Evolutionary conservation across 2,113 vertebrate genomes (phyloP), one percentile per base, ranked within the genome.

Genomic region (Mirounga angustirostris): DNA sequence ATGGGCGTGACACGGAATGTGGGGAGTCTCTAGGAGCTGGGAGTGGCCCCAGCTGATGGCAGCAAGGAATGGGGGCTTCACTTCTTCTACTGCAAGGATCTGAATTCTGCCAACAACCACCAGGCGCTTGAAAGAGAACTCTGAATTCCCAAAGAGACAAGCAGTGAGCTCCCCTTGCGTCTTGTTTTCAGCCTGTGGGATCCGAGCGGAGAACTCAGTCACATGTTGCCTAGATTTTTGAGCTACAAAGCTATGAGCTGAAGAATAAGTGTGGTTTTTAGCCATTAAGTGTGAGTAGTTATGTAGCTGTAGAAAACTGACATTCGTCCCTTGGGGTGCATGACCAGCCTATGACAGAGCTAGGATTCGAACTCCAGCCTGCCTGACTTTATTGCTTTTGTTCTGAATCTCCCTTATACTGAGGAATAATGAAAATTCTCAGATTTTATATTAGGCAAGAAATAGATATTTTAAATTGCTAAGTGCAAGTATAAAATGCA

Each of bases 401-500:
- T 88, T 88, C 30, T 40, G 19, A 94, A 80, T 67, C 36, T 59
- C 22, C 78, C 46, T 67, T 86, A 59, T 18, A 2, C 6, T 80
- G 5, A 28, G 1, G 40, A 87, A 63, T 88, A 58, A 93, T 19
- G 28, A 43, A 95, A 82, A 84, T 85, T 36, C 14, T 8, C 13
- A 71, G 26, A 65, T 86, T 59, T 89, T 65, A 52, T 71, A 24
- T 82, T 78, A 93, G 26, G 21, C 14, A 63, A 61, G 74, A 96
- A 63, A 73, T 80, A 78, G n/a, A 36, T 89, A 89, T 91, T 80
- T 93, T 90, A 89, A 86, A 83, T 65, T 91, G 30, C 7, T 76
- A 58, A 71, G 18, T 92, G 22, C 8, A 91, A 71, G 15, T 71
- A 85, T 91, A 94, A 87, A 95, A 78, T 56, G n/a, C 16, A 85